These are phyloP conservation scores for Microcebus ravelobensis DNA, from an alignment of 2,113 vertebrate genomes.

Conservation along the genomic window DNA sequence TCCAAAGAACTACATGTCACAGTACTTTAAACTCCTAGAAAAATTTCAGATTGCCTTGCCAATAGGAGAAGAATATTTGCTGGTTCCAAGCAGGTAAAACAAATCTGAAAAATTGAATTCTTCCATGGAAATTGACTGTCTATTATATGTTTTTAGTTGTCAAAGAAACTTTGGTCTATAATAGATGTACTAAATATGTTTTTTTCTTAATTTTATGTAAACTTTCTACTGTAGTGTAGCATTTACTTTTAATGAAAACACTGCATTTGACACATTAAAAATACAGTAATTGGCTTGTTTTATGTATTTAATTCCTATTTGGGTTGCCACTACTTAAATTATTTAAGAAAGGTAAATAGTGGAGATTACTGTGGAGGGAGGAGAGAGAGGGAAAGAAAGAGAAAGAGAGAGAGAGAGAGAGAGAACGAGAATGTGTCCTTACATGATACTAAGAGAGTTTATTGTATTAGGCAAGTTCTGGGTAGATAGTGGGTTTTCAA, in stretches of 20 bases:
- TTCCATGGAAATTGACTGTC: neutral
- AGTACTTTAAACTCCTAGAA: constrained; percentile 96
- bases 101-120: constrained; percentile 35
- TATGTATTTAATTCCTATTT: constrained; percentile 14
- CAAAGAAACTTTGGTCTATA: constrained; percentile 19
- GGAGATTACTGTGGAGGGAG: neutral
- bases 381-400: too few relatives aligned
- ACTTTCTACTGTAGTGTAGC: neutral
- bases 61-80: constrained; percentile 92
- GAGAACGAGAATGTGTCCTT: neutral
- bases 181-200: neutral
- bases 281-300: neutral
- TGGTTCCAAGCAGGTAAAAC: constrained; percentile 94
- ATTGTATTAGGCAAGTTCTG: neutral
- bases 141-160: neutral
- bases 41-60: constrained; percentile 97
- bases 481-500: neutral
- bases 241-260: constrained; percentile 28
- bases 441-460: neutral
- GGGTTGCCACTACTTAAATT: neutral
- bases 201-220: neutral
- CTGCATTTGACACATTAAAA: constrained; percentile 17
- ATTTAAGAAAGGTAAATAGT: neutral
- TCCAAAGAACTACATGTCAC: constrained; percentile 90
- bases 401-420: too few relatives aligned